Evolutionary conservation across 2,888 invertebrate species (phyloP), one percentile per base, ranked within the genome.

Genomic region (Caenorhabditis panamensis): DNA sequence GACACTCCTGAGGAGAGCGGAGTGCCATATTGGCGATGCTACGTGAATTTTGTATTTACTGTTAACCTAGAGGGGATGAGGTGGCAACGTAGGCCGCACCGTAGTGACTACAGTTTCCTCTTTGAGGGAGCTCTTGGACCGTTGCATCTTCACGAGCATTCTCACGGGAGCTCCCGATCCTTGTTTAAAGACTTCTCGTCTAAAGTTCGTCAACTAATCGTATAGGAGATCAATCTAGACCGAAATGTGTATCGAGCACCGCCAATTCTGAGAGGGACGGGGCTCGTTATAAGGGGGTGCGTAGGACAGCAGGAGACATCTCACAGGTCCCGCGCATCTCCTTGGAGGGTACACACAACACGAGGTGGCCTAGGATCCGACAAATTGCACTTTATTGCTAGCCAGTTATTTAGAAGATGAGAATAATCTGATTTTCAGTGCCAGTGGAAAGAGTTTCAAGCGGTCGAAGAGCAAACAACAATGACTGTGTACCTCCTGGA

Each of bases 401-500:
- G 18, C 49, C 18, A 49, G 49, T 36, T 5, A 8, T 36, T 36
- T 36, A 11, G 36, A 36, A n/a, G n/a, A n/a, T n/a, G n/a, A n/a
- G n/a, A 58, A 59, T n/a, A 54, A 49, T 31, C 8, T 22, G 2
- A 28, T 16, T 66, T 78, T 9, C 67, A 79, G 79, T 67, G 20
- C 67, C 67, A 4, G 72, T 72, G 2, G 79, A 79, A 49, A 36
- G 71, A 51, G 51, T 67, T 47, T 59, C 63, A 41, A 72, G 71
- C 36, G 67, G 61, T 44, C 37, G 72, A 41, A 22, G 79, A 36
- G 31, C 71, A 36, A 72, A 72, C 37, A 75, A 75, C 53, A 75
- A 75, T 44, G 66, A 66, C 20, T n/a, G 18, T 18, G 56, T 31
- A 24, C 66, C 66, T 16, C 59, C 66, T n/a, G 28, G 54, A 41